phyloP scores from a whole-genome alignment of 2,797 vertebrate genomes.

The Cirrhinus mrigala region DNA sequence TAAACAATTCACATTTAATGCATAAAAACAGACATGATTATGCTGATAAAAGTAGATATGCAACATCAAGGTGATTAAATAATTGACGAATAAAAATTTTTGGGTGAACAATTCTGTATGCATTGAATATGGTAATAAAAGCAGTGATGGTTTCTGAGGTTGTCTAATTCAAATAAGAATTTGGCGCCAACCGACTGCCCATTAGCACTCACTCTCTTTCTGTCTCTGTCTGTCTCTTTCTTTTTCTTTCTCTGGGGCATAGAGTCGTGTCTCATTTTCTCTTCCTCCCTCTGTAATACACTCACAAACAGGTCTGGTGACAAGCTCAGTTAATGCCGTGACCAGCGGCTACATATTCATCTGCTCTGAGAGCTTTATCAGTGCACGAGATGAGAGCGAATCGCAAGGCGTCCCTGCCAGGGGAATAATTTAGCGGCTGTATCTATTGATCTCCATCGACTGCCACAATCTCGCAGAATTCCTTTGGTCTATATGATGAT shows the following conservation, averaged over 20 bases:
- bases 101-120: not conserved
- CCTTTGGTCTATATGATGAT: conserved; percentile 27
- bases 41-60: not conserved
- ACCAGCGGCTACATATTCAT: conserved; percentile 64
- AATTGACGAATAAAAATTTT: no score
- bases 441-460: conserved; percentile 55
- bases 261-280: conserved; percentile 53
- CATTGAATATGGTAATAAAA: not conserved
- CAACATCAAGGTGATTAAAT: not conserved
- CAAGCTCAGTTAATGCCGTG: conserved; percentile 52
- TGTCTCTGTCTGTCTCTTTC: conserved; percentile 1
- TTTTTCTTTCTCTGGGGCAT: conserved; percentile 44
- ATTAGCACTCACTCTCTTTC: conserved; percentile 11
- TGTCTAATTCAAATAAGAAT: not conserved
- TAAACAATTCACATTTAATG: not conserved
- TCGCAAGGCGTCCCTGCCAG: conserved; percentile 29
- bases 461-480: conserved; percentile 33
- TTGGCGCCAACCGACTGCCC: not conserved
- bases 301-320: conserved; percentile 51
- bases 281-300: conserved; percentile 48
- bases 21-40: not conserved
- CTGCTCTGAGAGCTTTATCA: conserved; percentile 54
- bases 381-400: conserved; percentile 40
- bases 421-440: conserved; percentile 53
- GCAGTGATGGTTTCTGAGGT: not conserved